phyloP scores from a whole-genome alignment of 1,140 invertebrate species.

The Caenorhabditis elegans region WBcel235 BX284602.5:11849001-11849500 shows the following conservation, averaged over 20 bases:
- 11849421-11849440: too few relatives aligned
- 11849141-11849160: constrained; percentile 28
- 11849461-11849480: background rate
- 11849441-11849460: too few relatives aligned
- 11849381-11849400: background rate
- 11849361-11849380: background rate
- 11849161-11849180: constrained; percentile 58
- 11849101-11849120: constrained; percentile 75
- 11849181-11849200: constrained; percentile 48
- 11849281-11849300: constrained; percentile 60
- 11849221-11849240: constrained; percentile 63
- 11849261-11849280: constrained; percentile 61
- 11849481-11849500: background rate
- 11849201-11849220: constrained; percentile 46
- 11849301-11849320: constrained; percentile 60
- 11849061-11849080: constrained; percentile 89
- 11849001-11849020: constrained; percentile 82
- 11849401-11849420: background rate
- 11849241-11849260: constrained; percentile 63
- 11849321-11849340: constrained; percentile 58
- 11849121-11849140: constrained; percentile 2
- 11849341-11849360: constrained; percentile 54
- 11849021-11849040: constrained; percentile 87
- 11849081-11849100: constrained; percentile 89
- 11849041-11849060: constrained; percentile 94